Percentiles rank a stretch among this genome's conserved stretches.
Conservation (phyloP, 2,797 vertebrate genomes). For the Propithecus perrieri region DNA sequence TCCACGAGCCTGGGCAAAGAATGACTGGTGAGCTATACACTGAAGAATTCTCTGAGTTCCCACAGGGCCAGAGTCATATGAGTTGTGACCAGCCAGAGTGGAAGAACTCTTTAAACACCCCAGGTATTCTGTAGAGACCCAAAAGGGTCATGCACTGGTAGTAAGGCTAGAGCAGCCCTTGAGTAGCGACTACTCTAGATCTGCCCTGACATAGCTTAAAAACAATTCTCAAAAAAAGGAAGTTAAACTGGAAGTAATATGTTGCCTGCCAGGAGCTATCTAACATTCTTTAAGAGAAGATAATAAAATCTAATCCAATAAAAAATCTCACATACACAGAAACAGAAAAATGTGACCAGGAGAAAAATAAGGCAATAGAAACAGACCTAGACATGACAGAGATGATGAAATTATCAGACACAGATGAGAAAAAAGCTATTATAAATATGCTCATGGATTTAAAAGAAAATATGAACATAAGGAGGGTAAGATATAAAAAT, state of each 20-base stretch:
- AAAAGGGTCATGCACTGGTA: not conserved
- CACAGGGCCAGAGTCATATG: not conserved
- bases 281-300: not conserved
- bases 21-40: not conserved
- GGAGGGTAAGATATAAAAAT: not conserved
- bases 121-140: not conserved
- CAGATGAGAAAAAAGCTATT: not conserved
- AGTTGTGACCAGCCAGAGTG: too few species aligned
- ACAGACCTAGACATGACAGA: not conserved
- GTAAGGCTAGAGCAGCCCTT: not conserved
- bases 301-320: not conserved
- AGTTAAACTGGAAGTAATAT: not conserved
- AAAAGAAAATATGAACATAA: not conserved
- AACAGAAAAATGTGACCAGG: not conserved
- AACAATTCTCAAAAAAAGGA: not conserved
- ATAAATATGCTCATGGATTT: not conserved
- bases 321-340: not conserved
- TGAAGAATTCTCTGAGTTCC: not conserved
- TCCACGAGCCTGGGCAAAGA: not conserved
- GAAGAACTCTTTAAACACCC: not conserved
- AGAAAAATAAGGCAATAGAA: not conserved
- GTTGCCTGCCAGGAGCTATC: not conserved
- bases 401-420: not conserved
- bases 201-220: not conserved
- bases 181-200: not conserved